Conservation (phyloP, 2,888 invertebrate species). For the Ornithoptera alexandrae region DNA sequence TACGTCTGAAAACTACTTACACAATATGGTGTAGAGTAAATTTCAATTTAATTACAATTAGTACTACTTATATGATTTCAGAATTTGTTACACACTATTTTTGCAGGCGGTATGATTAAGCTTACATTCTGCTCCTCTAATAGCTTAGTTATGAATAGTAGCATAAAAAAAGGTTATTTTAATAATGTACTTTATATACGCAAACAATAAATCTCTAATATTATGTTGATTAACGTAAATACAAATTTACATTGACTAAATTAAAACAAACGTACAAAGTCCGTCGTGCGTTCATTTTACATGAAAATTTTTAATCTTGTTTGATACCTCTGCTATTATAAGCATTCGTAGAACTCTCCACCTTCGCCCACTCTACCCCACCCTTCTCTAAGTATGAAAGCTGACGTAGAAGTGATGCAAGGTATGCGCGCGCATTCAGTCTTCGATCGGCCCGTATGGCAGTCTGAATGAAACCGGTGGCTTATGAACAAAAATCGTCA, state of each 20-base stretch:
- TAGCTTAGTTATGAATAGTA: too few species aligned
- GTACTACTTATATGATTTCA: too few species aligned
- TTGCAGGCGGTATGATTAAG: too few species aligned
- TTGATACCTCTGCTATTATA: constrained; percentile 30
- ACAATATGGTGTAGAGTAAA: too few species aligned
- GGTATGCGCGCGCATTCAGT: constrained; percentile 69
- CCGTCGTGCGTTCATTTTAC: constrained; percentile 6
- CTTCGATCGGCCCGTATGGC: constrained; percentile 61
- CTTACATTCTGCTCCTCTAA: too few species aligned
- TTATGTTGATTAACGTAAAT: too few species aligned
- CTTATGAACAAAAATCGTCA: constrained; percentile 49
- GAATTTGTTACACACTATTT: too few species aligned
- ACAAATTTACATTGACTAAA: not conserved
- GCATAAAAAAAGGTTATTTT: too few species aligned
- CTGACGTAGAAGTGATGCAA: constrained; percentile 37
- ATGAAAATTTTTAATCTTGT: constrained; percentile 27
- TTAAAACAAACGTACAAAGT: not conserved
- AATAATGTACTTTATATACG: too few species aligned
- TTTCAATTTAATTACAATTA: too few species aligned
- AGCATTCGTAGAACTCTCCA: constrained; percentile 31
- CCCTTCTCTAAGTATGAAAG: constrained; percentile 27
- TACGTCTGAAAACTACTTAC: too few species aligned
- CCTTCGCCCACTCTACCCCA: constrained; percentile 33
- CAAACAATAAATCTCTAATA: too few species aligned
- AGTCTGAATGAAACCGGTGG: constrained; percentile 68